Percentiles rank a stretch among this genome's conserved stretches.
phyloP scores from a whole-genome alignment of 2,797 vertebrate genomes.

The Ctenochaetus hawaiiensis region DNA sequence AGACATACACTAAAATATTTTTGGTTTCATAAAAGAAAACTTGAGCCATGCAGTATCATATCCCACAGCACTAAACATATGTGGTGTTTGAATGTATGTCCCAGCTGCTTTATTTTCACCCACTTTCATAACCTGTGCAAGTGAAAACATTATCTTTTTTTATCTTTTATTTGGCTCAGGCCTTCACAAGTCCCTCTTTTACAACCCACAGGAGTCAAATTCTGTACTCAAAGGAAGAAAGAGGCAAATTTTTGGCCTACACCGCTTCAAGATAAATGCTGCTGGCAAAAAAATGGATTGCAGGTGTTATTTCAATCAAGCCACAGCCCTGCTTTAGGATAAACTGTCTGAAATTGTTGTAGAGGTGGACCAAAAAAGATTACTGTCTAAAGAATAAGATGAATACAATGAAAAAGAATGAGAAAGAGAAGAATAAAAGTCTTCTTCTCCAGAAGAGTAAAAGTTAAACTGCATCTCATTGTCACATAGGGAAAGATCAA shows the following conservation, averaged over 20 bases:
- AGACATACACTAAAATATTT: conserved; percentile 27
- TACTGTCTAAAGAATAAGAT: conserved; percentile 30
- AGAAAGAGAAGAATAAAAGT: no score
- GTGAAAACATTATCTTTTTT: conserved; percentile 75
- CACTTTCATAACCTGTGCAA: conserved; percentile 55
- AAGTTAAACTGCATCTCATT: conserved; percentile 21
- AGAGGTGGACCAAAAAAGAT: conserved; percentile 31
- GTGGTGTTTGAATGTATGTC: conserved; percentile 50
- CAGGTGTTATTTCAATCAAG: conserved; percentile 74
- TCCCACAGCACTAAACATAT: conserved; percentile 26
- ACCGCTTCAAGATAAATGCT: conserved; percentile 68
- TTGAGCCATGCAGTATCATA: conserved; percentile 21
- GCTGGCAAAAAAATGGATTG: conserved; percentile 63
- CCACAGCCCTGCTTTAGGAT: conserved; percentile 44
- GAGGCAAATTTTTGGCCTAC: conserved; percentile 55
- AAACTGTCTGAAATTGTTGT: conserved; percentile 56
- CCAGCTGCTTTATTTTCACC: conserved; percentile 52
- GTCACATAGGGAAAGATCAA: background rate
- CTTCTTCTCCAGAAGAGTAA: no score
- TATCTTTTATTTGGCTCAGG: conserved; percentile 74
- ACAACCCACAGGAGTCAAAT: conserved; percentile 64
- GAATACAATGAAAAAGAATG: no score
- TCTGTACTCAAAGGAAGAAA: conserved; percentile 53
- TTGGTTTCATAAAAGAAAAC: conserved; percentile 33
- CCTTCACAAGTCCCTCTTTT: conserved; percentile 65